Base-by-base conservation (phyloP, 2,113 vertebrate species). In the Pomatostomus ruficeps region DNA sequence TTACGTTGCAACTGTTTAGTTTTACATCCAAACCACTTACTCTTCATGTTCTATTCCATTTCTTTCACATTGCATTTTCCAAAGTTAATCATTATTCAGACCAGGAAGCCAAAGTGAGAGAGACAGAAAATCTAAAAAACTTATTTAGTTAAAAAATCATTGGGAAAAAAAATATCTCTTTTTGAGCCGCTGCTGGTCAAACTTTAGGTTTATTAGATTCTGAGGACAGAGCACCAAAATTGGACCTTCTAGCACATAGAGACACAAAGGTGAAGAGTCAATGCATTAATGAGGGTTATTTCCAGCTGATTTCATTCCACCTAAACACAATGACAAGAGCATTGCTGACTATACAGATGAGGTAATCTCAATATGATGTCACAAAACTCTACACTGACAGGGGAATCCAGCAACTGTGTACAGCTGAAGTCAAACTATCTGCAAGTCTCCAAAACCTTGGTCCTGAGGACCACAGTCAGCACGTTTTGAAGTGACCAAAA, bases 341-440 rank as follows among this genome's bases (percentile, higher is more conserved):
- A 58, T 45, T 26, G 21, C 43, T 4, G 8, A 33, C 33, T 33
- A 2, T 29, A 54, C 0, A 0, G 66, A 26, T 40, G 25, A 89
- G 26, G 14, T 88, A 42, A 70, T 48, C 57, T 66, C 48, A 55
- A 7, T 8, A 29, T 16, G 71, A 28, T 2, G 1, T 24, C 63
- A n/a, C 29, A 46, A 75, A 89, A 31, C 26, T 45, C 52, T 38
- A 8, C 18, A 18, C 3, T 62, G 65, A 29, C 16, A 26, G 29
- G 15, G 17, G 21, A 71, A 57, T 66, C 59, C 33, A 43, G 46
- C 22, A 46, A 14, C 55, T 73, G 15, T 12, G 17, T 35, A 15
- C 20, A 22, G 42, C 20, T 48, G 23, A 57, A 63, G 40, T 38
- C 20, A 36, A 26, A 31, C 25, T 48, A 12, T 7, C 55, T 54